phyloP scores from a whole-genome alignment of 1,140 invertebrate species.

The Trissolcus basalis region DNA sequence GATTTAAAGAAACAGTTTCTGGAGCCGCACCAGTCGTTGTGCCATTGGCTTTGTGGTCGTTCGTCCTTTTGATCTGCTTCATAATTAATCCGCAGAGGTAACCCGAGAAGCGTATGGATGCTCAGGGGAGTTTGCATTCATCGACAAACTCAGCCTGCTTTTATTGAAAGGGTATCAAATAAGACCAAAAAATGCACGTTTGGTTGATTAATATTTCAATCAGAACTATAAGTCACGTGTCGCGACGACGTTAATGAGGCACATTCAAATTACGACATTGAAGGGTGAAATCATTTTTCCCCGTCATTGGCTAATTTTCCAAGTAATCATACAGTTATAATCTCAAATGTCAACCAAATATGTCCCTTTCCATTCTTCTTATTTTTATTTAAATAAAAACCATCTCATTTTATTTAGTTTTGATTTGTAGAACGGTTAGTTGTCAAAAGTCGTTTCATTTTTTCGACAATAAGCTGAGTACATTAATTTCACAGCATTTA shows the following conservation, averaged over 20 bases:
- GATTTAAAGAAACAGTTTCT: conserved; percentile 45
- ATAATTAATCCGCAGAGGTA: conserved; percentile 76
- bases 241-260: conserved; percentile 58
- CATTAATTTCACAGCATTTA: not conserved
- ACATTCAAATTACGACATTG: conserved; percentile 39
- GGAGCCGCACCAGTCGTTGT: conserved; percentile 66
- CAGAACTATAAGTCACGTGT: conserved; percentile 69
- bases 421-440: no score
- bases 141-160: conserved; percentile 63
- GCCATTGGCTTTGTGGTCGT: conserved; percentile 72
- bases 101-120: conserved; percentile 73
- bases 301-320: not conserved
- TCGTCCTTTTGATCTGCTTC: conserved; percentile 74
- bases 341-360: no score
- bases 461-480: no score
- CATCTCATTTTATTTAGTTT: no score
- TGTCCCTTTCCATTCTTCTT: no score
- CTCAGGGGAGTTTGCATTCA: conserved; percentile 68
- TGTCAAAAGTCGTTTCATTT: no score
- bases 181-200: conserved; percentile 51
- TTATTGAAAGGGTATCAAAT: conserved; percentile 75
- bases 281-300: not conserved
- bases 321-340: no score
- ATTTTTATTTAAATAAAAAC: no score
- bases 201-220: conserved; percentile 75